phyloP scores from a whole-genome alignment of 2,797 vertebrate species.

The Cygnus olor region DNA sequence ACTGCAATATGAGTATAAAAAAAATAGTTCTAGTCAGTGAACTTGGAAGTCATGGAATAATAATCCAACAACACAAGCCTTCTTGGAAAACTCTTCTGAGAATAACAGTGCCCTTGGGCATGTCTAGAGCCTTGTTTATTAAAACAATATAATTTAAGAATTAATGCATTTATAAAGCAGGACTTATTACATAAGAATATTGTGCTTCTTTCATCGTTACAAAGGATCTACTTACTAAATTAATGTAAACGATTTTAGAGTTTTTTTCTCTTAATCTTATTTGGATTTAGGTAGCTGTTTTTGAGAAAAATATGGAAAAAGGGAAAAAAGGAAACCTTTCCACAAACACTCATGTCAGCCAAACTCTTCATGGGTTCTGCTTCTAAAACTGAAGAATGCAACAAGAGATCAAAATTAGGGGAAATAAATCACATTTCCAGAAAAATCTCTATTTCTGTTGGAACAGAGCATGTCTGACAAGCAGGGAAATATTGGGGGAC shows the following conservation, averaged over 20 bases:
- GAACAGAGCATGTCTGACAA: not conserved
- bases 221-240: constrained; percentile 37
- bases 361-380: constrained; percentile 65
- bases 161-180: constrained; percentile 42
- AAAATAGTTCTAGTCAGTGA: constrained; percentile 71
- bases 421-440: constrained; percentile 69
- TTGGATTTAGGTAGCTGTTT: constrained; percentile 65
- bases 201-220: constrained; percentile 10
- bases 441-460: constrained; percentile 56
- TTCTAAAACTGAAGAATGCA: constrained; percentile 60
- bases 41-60: constrained; percentile 77
- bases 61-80: constrained; percentile 72
- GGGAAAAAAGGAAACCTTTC: constrained; percentile 48
- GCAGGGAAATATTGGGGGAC: not conserved
- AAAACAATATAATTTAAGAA: constrained; percentile 76
- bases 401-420: constrained; percentile 56
- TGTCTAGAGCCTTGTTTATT: constrained; percentile 72
- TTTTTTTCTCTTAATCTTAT: constrained; percentile 50
- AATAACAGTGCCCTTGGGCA: constrained; percentile 75
- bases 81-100: constrained; percentile 77
- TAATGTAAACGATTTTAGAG: constrained; percentile 31
- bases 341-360: constrained; percentile 57
- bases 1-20: constrained; percentile 76
- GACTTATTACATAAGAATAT: constrained; percentile 56
- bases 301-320: constrained; percentile 48